Conservation (phyloP, 2,113 vertebrate species). For the Diglossa brunneiventris region DNA sequence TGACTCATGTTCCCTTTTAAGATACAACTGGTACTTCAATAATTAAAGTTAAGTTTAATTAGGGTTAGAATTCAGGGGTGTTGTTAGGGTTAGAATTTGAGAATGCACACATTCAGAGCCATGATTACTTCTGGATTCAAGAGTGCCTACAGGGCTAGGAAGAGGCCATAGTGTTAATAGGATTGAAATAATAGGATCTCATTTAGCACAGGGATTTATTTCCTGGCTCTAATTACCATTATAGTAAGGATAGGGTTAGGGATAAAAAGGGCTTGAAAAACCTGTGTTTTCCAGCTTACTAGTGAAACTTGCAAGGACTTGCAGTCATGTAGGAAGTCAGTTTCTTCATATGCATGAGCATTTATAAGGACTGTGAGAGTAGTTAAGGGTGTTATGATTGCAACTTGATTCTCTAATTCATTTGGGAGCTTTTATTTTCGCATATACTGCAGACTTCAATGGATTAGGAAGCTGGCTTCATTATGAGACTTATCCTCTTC, state of each 20-base stretch:
- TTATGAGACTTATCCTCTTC: background rate
- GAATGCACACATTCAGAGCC: conserved; percentile 14
- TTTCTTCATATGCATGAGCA: background rate
- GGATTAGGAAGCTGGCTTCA: background rate
- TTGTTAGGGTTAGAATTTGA: conserved; percentile 26
- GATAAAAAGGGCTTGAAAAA: background rate
- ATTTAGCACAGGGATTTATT: conserved; percentile 43
- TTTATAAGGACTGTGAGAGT: background rate
- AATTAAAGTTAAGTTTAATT: conserved; percentile 57
- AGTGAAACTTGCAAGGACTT: background rate
- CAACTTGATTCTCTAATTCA: background rate
- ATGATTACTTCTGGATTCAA: conserved; percentile 35
- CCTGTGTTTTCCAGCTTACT: background rate
- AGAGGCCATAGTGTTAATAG: conserved; percentile 45
- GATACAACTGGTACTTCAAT: conserved; percentile 4
- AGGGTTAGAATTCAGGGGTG: conserved; percentile 3
- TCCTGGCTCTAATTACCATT: conserved; percentile 42
- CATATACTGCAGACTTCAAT: background rate
- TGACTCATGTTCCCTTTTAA: background rate
- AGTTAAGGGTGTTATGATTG: background rate
- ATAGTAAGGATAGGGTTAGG: background rate
- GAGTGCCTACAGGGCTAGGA: conserved; percentile 29
- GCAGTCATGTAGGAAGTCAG: background rate
- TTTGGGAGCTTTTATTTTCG: background rate
- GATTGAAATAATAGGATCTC: conserved; percentile 56